A percentile compares a stretch with the other conserved stretches of the same genome.
phyloP scores from a whole-genome alignment of 2,113 vertebrate genomes.

The Coracopsis vasa region DNA sequence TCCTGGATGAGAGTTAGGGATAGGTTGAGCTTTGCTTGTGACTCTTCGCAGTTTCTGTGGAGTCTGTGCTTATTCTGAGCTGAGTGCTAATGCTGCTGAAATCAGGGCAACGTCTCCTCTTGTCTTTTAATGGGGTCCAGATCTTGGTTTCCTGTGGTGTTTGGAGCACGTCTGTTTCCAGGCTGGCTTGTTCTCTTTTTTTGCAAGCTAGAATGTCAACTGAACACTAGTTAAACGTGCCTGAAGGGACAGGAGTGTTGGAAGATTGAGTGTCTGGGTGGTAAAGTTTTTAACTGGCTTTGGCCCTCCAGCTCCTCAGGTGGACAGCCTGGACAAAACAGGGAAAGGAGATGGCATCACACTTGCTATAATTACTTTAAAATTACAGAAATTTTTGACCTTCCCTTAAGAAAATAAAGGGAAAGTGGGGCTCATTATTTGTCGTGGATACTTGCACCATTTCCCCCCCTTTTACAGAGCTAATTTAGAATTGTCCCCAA shows the following conservation, averaged over 20 bases:
- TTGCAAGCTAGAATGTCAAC: not conserved
- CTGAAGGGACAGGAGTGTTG: not conserved
- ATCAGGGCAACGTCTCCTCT: not conserved
- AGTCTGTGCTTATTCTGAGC: not conserved
- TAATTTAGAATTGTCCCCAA: not conserved
- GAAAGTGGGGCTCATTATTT: not conserved
- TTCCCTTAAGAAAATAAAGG: not conserved
- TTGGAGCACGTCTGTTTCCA: not conserved
- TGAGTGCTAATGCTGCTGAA: rapidly evolving
- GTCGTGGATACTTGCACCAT: not conserved
- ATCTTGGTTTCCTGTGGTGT: not conserved
- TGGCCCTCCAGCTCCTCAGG: not conserved
- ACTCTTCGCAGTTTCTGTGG: not conserved
- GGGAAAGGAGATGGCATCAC: not conserved
- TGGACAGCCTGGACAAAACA: not conserved
- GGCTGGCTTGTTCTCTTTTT: not conserved
- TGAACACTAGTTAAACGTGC: not conserved
- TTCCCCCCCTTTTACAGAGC: not conserved
- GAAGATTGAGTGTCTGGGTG: not conserved
- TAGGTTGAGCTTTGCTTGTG: not conserved
- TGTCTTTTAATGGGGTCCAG: not conserved
- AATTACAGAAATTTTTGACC: not conserved
- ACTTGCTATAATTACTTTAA: not conserved
- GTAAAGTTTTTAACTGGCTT: not conserved
- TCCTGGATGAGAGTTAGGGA: not conserved